These are phyloP conservation scores for Tretioscincus oriximinensis DNA, from an alignment of 2,113 vertebrate species.

Conservation along the genomic window DNA sequence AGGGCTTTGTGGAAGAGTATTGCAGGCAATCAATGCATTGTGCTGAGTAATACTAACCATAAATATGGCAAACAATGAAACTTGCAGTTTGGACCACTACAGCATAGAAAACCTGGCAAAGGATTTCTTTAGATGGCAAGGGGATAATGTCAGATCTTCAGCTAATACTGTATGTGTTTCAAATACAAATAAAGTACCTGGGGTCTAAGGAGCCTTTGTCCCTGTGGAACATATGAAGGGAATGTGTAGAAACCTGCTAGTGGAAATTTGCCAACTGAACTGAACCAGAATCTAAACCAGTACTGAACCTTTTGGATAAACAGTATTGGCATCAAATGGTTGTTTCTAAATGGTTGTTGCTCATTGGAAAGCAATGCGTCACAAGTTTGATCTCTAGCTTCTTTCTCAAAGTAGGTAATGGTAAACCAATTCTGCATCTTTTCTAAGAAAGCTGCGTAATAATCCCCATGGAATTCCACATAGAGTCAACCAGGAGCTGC, in stretches of 20 bases:
- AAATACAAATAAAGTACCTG: constrained; percentile 12
- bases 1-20: not conserved
- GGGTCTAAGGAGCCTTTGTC: not conserved
- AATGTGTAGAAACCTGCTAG: not conserved
- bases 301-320: not conserved
- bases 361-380: no score
- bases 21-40: constrained; percentile 15
- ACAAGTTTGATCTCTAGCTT: no score
- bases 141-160: not conserved
- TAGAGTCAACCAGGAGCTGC: no score
- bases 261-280: not conserved
- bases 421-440: no score
- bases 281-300: not conserved
- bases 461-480: no score
- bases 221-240: not conserved
- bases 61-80: not conserved
- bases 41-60: not conserved
- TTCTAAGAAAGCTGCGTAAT: no score
- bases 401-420: no score
- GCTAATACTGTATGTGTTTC: not conserved
- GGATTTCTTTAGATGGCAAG: not conserved
- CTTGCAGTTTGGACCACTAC: not conserved
- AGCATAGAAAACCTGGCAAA: constrained; percentile 2
- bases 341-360: no score
- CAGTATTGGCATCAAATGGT: no score